Evolutionary conservation across 1,140 invertebrate genomes (phyloP).

Genomic region (Calephelis nemesis): DNA sequence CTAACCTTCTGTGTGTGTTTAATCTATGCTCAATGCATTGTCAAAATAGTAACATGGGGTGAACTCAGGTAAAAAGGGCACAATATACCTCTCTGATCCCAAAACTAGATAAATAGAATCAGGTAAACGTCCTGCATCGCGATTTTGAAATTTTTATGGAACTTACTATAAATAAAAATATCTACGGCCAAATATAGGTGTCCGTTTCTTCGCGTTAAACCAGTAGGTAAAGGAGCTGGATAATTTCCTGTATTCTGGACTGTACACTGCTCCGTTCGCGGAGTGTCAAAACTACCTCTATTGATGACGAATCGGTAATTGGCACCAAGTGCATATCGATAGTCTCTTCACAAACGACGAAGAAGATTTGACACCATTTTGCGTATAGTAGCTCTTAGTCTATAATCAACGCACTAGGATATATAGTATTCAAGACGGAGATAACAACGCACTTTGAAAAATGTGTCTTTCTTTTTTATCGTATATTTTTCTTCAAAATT

Average conservation of each 20-base stretch:
- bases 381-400: too few species aligned
- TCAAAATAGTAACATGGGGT: neutral
- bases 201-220: slow-evolving; percentile 67
- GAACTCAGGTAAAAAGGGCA: slow-evolving; percentile 27
- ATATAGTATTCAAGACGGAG: too few species aligned
- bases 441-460: too few species aligned
- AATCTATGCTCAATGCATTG: neutral
- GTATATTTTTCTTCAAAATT: too few species aligned
- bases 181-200: slow-evolving; percentile 29
- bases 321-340: slow-evolving; percentile 62
- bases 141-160: slow-evolving; percentile 39
- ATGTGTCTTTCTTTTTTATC: too few species aligned
- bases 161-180: slow-evolving; percentile 40
- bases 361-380: slow-evolving; percentile 61
- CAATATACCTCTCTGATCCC: slow-evolving; percentile 24
- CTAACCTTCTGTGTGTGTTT: neutral
- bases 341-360: slow-evolving; percentile 53
- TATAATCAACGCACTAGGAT: too few species aligned
- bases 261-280: slow-evolving; percentile 23
- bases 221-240: slow-evolving; percentile 61
- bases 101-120: slow-evolving; percentile 51
- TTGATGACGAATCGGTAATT: slow-evolving; percentile 48
- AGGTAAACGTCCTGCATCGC: slow-evolving; percentile 60
- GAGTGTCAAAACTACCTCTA: slow-evolving; percentile 53
- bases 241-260: slow-evolving; percentile 37